Evolutionary conservation across 1,140 invertebrate genomes (phyloP).

Genomic region (Pentalonia nigronervosa): DNA sequence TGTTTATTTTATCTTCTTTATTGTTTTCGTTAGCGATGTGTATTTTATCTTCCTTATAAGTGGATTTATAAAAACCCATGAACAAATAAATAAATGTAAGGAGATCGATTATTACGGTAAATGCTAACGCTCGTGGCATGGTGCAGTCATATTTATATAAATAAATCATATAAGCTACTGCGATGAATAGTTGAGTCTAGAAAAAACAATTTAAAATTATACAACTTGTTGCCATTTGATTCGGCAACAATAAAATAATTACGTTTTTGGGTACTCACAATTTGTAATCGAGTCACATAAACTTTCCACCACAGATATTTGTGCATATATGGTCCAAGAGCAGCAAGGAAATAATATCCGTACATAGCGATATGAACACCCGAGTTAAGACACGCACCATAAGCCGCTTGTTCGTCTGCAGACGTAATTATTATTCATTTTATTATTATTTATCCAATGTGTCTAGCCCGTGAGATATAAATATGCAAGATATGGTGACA

Average conservation of each 20-base stretch:
- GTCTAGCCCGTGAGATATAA: background rate
- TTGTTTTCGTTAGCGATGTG: background rate
- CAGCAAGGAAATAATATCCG: slow-evolving; percentile 67
- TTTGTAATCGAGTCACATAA: slow-evolving; percentile 68
- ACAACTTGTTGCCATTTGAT: background rate
- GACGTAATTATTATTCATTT: background rate
- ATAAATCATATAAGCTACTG: background rate
- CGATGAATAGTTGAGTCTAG: slow-evolving; percentile 29
- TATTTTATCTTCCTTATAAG: background rate
- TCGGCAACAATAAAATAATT: background rate
- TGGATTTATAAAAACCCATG: background rate
- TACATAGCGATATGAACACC: slow-evolving; percentile 69
- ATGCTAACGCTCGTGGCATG: background rate
- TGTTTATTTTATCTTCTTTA: background rate
- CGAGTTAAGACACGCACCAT: slow-evolving; percentile 71
- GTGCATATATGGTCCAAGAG: slow-evolving; percentile 72
- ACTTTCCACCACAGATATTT: slow-evolving; percentile 81
- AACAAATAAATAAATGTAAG: slow-evolving; percentile 5
- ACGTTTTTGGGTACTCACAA: slow-evolving; percentile 67
- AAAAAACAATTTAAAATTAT: slow-evolving; percentile 17
- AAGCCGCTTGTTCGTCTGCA: slow-evolving; percentile 62
- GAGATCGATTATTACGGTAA: slow-evolving; percentile 7
- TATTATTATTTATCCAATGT: background rate
- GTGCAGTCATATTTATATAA: background rate
- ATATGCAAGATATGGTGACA: background rate